Conservation (phyloP, 2,113 vertebrate genomes). For the Trematomus loennbergii region DNA sequence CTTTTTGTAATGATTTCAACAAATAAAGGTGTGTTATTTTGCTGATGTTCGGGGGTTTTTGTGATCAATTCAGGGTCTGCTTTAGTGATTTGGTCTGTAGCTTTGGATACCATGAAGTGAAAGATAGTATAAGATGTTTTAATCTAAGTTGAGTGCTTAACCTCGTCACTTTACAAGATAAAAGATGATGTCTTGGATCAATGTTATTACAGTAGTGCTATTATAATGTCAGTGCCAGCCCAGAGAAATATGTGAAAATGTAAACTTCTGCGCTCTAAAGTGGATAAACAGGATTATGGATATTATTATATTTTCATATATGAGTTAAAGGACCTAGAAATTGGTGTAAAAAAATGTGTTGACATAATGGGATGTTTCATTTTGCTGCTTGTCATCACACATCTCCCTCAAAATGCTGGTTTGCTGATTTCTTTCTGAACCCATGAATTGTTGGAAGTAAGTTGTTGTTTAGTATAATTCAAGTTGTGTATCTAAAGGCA, state of each 20-base stretch:
- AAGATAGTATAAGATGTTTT: not conserved
- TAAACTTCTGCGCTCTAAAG: not conserved
- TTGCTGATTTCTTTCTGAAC: not conserved
- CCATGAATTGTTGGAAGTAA: too few relatives aligned
- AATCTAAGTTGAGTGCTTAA: not conserved
- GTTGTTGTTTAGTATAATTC: too few relatives aligned
- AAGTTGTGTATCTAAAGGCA: too few relatives aligned
- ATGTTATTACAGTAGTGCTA: not conserved
- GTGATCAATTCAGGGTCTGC: not conserved
- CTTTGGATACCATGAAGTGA: not conserved
- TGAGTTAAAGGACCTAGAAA: not conserved
- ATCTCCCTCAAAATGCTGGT: not conserved
- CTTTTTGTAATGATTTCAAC: too few relatives aligned
- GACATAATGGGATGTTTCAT: not conserved
- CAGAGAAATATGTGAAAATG: not conserved
- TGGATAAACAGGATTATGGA: not conserved
- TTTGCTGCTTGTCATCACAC: not conserved
- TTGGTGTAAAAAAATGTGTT: not conserved
- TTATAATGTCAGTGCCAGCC: not conserved
- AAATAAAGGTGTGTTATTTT: too few relatives aligned
- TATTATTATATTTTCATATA: not conserved
- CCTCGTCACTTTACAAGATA: not conserved
- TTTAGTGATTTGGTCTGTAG: not conserved
- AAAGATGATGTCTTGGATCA: too few relatives aligned
- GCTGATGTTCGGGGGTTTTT: not conserved